Conservation (phyloP, 2,797 vertebrate genomes). For the Podarcis siculus region DNA sequence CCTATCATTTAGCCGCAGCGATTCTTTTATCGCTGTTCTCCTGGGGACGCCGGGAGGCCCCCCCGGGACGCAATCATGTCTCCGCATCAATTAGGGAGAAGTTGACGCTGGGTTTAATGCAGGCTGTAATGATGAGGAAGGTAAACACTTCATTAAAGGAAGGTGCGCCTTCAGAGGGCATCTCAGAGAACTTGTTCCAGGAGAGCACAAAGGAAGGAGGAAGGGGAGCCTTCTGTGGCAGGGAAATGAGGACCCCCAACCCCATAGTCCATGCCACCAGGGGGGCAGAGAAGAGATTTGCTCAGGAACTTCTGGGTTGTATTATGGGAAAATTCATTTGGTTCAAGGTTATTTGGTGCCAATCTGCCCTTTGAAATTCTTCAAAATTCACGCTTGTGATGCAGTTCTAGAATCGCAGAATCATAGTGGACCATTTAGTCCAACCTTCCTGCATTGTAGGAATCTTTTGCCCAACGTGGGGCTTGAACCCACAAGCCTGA, state of each 20-base stretch:
- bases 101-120: slow-evolving; percentile 52
- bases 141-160: slow-evolving; percentile 48
- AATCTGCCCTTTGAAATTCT: no score
- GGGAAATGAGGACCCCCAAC: background rate
- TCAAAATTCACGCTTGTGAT: no score
- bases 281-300: background rate
- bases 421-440: no score
- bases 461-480: no score
- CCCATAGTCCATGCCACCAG: background rate
- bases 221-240: background rate
- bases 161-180: slow-evolving; percentile 6
- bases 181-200: background rate
- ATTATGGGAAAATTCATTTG: no score
- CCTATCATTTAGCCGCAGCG: slow-evolving; percentile 18
- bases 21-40: slow-evolving; percentile 33
- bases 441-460: no score
- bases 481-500: no score
- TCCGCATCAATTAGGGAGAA: slow-evolving; percentile 50
- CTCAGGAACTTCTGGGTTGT: background rate
- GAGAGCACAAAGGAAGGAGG: background rate
- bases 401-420: no score
- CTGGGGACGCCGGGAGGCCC: background rate
- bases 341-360: no score
- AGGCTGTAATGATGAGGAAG: slow-evolving; percentile 36
- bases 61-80: background rate